Base-by-base conservation (phyloP, 1,140 invertebrate species). In the Polypedilum vanderplanki region DNA sequence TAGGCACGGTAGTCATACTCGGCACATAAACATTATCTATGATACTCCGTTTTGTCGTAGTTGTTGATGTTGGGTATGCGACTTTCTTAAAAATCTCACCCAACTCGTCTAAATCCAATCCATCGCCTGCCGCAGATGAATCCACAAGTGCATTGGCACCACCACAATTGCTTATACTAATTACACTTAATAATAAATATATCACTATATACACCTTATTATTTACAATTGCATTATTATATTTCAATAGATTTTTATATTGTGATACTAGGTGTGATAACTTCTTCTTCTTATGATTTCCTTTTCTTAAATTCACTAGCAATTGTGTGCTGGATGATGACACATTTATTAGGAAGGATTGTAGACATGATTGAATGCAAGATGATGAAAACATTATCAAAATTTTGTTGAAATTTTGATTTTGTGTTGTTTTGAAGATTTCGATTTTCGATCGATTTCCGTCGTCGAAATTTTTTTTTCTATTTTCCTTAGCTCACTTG, bases 11-110 rank as follows among this genome's bases (percentile, higher is more conserved):
- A 15, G 88, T 88, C 18, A 88, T 78, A 2, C 84, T 86, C 17
- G 86, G 83, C 41, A 85, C 82, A 77, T 89, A 88, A 7, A 84
- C 86, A 77, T 87, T 88, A 78, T 88, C 87, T 2, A 87, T 87
- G 75, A 89, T 88, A 76, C 87, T 88, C 7, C 88, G 83, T 77
- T 89, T 89, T 3, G 88, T 89, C 20, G 81, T 82, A 5, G 81
- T 82, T 3, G 88, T 89, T 5, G 83, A 81, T 41, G 86, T 87
- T 12, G 87, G 88, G 76, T 89, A 89, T 0, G 89, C 88, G 10
- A 89, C 89, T 81, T 89, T 89, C 75, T 87, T 89, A 75, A 90
- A 85, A 20, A 90, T 87, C 4, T 88, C 89, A 33, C 81, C 79
- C 40, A 82, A 75, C 12, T 80, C 78, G 74, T 82, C 80, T 22